Evolutionary conservation across 2,113 vertebrate species (phyloP), one percentile per base, ranked within the genome.

Genomic region (Trochalopteron elliotii): DNA sequence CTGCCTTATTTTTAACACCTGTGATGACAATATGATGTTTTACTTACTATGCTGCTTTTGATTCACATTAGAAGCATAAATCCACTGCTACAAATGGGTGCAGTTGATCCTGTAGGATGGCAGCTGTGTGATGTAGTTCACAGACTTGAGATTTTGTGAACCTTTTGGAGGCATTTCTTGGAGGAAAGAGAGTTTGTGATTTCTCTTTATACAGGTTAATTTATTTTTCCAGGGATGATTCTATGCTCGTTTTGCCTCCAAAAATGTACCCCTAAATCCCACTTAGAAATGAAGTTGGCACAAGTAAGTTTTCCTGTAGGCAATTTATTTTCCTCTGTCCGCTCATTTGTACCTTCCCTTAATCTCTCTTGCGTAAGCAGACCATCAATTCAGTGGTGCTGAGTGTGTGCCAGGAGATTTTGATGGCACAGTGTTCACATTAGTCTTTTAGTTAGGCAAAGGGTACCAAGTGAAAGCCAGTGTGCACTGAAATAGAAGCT

Each of bases 311-410:
- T 95, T 89, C 61, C 81, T 96, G 39, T 85, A 89, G 82, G 77
- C 93, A 91, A 71, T 94, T 94, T 74, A 76, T 91, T 94, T 78
- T 61, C 39, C 42, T 79, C 65, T 89, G 28, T 87, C 56, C 0
- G 1, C 53, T 87, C 49, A 40, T 89, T 95, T 84, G 53, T 93
- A 84, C 69, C 78, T 93, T 87, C 20, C 33, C 45, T 88, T 96
- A 94, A 93, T 96, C 87, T 94, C 57, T 93, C 87, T 96, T 97
- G 81, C 83, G 75, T 94, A 94, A 89, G 83, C 89, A 95, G 74
- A 89, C 70, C 53, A 84, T 95, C 72, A 64, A 3, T 65, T 87
- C n/a, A 37, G 60, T 84, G 64, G 45, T 93, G 21, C 84, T 94
- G 83, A 93, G 10, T 69, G 65, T 50, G 20, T 87, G 91, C 87